Evolutionary conservation across 2,797 vertebrate genomes (phyloP).

Genomic region (Melopsittacus undulatus): DNA sequence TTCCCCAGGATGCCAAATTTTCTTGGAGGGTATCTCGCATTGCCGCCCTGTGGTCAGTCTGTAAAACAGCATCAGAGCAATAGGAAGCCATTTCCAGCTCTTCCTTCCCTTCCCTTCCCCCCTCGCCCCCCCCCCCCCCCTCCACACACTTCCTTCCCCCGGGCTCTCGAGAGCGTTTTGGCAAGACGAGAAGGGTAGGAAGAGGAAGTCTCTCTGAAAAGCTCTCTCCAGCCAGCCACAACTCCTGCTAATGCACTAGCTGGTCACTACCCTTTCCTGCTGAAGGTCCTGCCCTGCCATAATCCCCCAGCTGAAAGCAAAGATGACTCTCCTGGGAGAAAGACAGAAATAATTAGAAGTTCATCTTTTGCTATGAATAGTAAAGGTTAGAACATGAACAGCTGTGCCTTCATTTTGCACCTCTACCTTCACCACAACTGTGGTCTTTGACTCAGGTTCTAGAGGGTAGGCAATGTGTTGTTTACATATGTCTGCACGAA

Average conservation of each 20-base stretch:
- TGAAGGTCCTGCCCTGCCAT: not conserved
- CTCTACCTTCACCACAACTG: not conserved
- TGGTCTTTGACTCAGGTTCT: not conserved
- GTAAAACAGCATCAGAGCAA: conserved; percentile 4
- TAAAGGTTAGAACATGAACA: not conserved
- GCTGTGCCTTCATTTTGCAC: not conserved
- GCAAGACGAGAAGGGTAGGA: not conserved
- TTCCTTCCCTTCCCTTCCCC: not conserved
- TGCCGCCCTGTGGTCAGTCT: conserved; percentile 15
- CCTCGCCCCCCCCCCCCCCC: no score
- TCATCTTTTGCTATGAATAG: not conserved
- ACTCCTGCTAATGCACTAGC: not conserved
- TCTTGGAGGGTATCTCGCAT: not conserved
- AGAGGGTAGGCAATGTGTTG: accelerated
- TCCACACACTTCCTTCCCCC: not conserved
- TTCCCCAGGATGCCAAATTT: not conserved
- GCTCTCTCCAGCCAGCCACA: not conserved
- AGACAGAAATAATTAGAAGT: not conserved
- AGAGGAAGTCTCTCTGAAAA: not conserved
- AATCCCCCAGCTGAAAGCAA: not conserved
- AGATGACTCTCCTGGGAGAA: not conserved
- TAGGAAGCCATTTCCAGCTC: conserved; percentile 30
- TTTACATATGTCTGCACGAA: not conserved
- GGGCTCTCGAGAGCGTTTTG: not conserved
- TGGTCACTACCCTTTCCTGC: not conserved